These are phyloP conservation scores for Agapornis canus DNA, from an alignment of 2,797 vertebrate species.

Conservation along the genomic window DNA sequence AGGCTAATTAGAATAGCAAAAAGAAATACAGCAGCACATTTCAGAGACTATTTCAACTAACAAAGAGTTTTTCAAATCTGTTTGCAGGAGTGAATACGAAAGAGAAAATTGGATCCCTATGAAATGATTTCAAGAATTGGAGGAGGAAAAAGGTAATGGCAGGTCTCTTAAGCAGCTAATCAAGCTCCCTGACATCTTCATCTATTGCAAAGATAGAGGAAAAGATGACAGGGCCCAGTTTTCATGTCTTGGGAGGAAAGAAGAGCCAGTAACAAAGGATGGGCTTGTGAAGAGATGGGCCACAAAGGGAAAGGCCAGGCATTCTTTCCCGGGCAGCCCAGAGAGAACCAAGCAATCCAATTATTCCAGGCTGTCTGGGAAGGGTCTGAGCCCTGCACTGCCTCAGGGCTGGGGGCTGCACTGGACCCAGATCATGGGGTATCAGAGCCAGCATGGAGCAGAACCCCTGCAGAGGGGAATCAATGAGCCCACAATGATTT, in stretches of 20 bases:
- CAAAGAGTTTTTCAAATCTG: slow-evolving; percentile 59
- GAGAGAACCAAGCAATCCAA: neutral
- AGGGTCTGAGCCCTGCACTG: neutral
- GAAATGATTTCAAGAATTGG: slow-evolving; percentile 43
- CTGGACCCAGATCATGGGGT: slow-evolving; percentile 55
- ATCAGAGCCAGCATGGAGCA: slow-evolving; percentile 73
- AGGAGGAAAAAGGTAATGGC: slow-evolving; percentile 48
- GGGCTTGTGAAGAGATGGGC: neutral
- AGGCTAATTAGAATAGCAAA: slow-evolving; percentile 67
- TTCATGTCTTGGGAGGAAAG: neutral
- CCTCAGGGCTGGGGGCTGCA: fast-evolving
- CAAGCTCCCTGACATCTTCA: slow-evolving; percentile 37
- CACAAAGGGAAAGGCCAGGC: neutral
- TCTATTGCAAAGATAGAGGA: slow-evolving; percentile 35
- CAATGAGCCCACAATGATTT: slow-evolving; percentile 69
- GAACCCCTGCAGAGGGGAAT: slow-evolving; percentile 52
- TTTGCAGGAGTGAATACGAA: slow-evolving; percentile 57
- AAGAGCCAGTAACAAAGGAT: neutral
- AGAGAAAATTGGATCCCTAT: slow-evolving; percentile 35
- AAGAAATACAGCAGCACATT: slow-evolving; percentile 62
- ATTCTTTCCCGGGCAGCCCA: neutral
- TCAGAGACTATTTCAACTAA: slow-evolving; percentile 54
- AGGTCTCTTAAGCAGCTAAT: slow-evolving; percentile 30
- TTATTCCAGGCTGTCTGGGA: neutral
- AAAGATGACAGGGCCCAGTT: neutral